phyloP scores from a whole-genome alignment of 2,113 vertebrate genomes.

The Tenebrosternarchus preto region DNA sequence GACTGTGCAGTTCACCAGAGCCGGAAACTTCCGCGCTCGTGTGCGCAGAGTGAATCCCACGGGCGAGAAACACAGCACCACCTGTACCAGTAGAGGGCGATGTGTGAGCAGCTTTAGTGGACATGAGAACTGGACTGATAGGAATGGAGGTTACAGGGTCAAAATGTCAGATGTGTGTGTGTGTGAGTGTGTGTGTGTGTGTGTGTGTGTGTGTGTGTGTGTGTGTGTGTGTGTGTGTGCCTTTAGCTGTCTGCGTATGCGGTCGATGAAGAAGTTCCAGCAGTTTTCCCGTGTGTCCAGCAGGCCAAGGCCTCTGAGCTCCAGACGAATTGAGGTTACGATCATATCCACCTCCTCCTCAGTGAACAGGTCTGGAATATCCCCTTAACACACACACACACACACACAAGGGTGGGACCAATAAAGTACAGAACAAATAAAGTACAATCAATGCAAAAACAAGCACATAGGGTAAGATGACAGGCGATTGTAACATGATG shows the following conservation, averaged over 20 bases:
- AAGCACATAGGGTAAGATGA: too few species aligned
- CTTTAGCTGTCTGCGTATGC: constrained; percentile 79
- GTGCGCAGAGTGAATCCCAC: constrained; percentile 74
- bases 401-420: too few species aligned
- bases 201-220: neutral
- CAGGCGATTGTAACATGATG: too few species aligned
- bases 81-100: constrained; percentile 53
- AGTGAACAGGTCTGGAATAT: constrained; percentile 75
- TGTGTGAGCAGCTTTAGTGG: too few species aligned
- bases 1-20: constrained; percentile 70
- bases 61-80: constrained; percentile 77
- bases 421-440: too few species aligned
- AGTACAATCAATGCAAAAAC: too few species aligned
- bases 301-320: constrained; percentile 72
- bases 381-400: constrained; percentile 58
- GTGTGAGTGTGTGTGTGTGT: too few species aligned
- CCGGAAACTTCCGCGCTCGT: constrained; percentile 72
- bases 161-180: too few species aligned
- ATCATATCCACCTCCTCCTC: constrained; percentile 74
- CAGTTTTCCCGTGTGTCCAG: constrained; percentile 75
- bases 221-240: constrained; percentile 44
- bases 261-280: constrained; percentile 79
- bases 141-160: too few species aligned
- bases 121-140: too few species aligned
- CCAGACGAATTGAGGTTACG: constrained; percentile 71